Base-by-base conservation (phyloP, 2,113 vertebrate genomes). In the Rattus rattus region DNA sequence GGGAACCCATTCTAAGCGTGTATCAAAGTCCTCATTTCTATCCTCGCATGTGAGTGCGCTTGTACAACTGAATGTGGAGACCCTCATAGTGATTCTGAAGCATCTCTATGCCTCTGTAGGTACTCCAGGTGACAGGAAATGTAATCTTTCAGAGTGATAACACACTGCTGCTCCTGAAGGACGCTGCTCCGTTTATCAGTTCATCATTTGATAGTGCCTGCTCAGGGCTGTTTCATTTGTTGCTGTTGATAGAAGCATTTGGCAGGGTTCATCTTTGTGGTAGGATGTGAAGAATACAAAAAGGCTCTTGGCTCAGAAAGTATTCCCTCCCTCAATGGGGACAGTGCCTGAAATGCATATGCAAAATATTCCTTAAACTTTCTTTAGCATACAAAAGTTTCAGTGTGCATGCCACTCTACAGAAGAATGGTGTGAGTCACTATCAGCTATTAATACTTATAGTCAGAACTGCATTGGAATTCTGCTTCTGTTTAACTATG, bases 211-310 rank as follows among this genome's bases (percentile, higher is more conserved):
- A 93, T 67, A 94, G 84, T 63, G 70, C 33, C 59, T 90, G 56
- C 92, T 97, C 75, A 88, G 80, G 92, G 33, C 52, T 65, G 33
- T 97, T 96, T 96, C 88, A 59, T 94, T 84, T 52, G 54, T n/a
- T 94, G 75, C 47, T 95, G 96, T 77, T 97, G 94, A 95, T 86
- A 95, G 33, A 88, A 84, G 95, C 89, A 90, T 93, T 92, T 96
- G 84, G 79, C 96, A 96, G 39, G 33, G 47, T 49, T 92, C 89
- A 61, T 54, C 61, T 94, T 94, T 91, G 65, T 94, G 61, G 81
- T 86, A 97, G 76, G 85, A 94, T 95, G 97, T 97, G 88, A 97
- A 75, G 49, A 94, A 94, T 61, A 94, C 72, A 81, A 80, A 96
- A 90, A 97, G 39, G 26, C n/a, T 96, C 81, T 86, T 96, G 75